A percentile compares a stretch with the other conserved stretches of the same genome.
phyloP scores from a whole-genome alignment of 1,140 invertebrate species.

The Leptinotarsa defecta region DNA sequence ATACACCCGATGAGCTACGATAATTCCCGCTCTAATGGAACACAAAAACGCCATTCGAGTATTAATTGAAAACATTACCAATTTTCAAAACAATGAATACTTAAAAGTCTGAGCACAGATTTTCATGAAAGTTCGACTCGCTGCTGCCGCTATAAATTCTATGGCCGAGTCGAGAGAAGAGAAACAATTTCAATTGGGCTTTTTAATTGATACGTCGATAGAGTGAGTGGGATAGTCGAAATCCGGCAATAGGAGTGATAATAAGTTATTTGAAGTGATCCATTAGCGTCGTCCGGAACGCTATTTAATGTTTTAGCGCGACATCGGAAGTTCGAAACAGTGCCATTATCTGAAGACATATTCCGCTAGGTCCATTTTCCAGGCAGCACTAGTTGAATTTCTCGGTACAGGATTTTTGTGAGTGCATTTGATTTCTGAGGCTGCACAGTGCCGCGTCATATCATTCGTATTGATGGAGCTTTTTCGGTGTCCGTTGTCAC shows the following conservation, averaged over 20 bases:
- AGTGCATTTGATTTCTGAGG: no score
- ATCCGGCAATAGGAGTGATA: constrained; percentile 38
- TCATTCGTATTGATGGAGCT: no score
- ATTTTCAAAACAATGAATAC: neutral
- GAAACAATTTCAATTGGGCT: constrained; percentile 18
- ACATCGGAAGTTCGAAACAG: neutral
- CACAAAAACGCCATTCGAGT: constrained; percentile 13
- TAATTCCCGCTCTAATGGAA: neutral
- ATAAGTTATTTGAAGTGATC: constrained; percentile 42
- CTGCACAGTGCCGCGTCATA: no score
- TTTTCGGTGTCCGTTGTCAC: no score
- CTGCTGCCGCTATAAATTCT: neutral
- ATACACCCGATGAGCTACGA: neutral
- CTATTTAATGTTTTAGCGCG: constrained; percentile 37
- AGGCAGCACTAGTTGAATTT: no score
- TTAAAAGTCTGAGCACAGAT: constrained; percentile 10
- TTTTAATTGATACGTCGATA: constrained; percentile 30
- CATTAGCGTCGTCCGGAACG: constrained; percentile 37
- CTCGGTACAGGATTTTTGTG: no score
- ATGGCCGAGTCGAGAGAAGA: neutral
- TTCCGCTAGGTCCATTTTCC: no score
- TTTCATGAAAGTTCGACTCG: neutral
- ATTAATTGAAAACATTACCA: constrained; percentile 22
- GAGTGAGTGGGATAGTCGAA: constrained; percentile 32
- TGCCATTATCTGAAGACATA: no score